Base-by-base conservation (phyloP, 2,888 invertebrate species). In the Apamea sordens region DNA sequence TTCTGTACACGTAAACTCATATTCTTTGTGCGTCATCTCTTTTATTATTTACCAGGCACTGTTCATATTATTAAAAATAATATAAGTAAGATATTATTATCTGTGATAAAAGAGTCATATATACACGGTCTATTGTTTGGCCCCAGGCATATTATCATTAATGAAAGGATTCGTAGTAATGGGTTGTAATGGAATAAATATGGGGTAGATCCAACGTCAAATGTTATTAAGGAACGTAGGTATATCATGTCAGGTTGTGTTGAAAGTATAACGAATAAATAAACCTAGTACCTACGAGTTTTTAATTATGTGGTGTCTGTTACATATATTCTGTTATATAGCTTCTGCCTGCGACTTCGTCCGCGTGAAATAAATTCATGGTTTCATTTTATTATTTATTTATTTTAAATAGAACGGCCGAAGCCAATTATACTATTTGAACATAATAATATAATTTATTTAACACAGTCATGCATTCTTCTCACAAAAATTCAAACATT, bases 41-140 rank as follows among this genome's bases (percentile, higher is more conserved):
- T 75, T 80, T 80, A 74, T 79, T 79, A 63, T 75, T 36, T 56
- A 15, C 18, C n/a, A 47, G 4, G 24, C 44, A 47, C 61, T 80
- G 53, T 63, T 64, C 53, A 36, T 71, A 78, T 79, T 80, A 80
- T 80, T 80, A 80, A 80, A 80, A 80, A 80, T 68, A 68, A 74
- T 56, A 61, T 75, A 80, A 56, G 68, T 56, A 24, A 56, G 68
- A 63, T 53, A 68, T 32, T 32, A 32, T 32, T 32, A 32, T 80
- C 36, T 80, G 28, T n/a, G 68, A 56, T 80, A 18, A 75, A 63
- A 36, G 74, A 74, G n/a, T 75, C 68, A 61, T 61, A 15, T 67
- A 73, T 21, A 56, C 36, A 67, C 0, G 36, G 21, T 79, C 1
- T 59, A 41, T 32, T 21, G 32, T 78, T 59, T 50, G 15, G 73